Base-by-base conservation (phyloP, 1,140 invertebrate species). In the Dendroctonus valens region DNA sequence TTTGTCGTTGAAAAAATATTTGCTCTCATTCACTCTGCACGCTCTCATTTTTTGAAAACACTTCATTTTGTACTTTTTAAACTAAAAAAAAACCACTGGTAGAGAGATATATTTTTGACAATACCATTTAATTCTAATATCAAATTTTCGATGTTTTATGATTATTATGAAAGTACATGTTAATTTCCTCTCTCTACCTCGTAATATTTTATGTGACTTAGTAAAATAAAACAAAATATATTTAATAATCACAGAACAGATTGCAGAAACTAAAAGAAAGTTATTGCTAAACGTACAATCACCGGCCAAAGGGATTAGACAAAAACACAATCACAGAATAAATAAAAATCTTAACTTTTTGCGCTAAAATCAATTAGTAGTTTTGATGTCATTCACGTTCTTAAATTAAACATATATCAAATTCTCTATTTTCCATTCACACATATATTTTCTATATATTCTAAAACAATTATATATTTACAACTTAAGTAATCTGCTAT, bases 401-500 rank as follows among this genome's bases (percentile, higher is more conserved):
- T 59, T 59, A 7, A 48, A 49, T 59, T 42, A 37, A 42, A 60
- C 26, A 26, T 63, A 51, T 67, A 52, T 70, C 59, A 70, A 67
- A 67, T 70, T 67, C 60, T 67, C 65, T 68, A 63, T 59, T 57
- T 37, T 50, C 65, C 68, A 69, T 69, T 69, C 70, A 71, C 68
- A 67, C 69, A 54, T 42, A 42, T 65, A 57, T 49, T 65, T 52
- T 44, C 44, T 54, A 68, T 69, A 69, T 69, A 71, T 40, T 65
- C 70, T 71, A 71, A 61, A 71, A 69, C 64, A 69, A 71, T 69
- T 54, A 52, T 64, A 65, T 66, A 70, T 71, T 48, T 71, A 71
- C 70, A 71, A 65, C 65, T 68, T 68, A 68, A 68, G 59, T 68
- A 62, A 61, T 42, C 14, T 41, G 40, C 14, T 3, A 50, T 14